Percentiles rank a stretch among this genome's conserved stretches.
Conservation (phyloP, 2,797 vertebrate species). For the Siniperca undulata region DNA sequence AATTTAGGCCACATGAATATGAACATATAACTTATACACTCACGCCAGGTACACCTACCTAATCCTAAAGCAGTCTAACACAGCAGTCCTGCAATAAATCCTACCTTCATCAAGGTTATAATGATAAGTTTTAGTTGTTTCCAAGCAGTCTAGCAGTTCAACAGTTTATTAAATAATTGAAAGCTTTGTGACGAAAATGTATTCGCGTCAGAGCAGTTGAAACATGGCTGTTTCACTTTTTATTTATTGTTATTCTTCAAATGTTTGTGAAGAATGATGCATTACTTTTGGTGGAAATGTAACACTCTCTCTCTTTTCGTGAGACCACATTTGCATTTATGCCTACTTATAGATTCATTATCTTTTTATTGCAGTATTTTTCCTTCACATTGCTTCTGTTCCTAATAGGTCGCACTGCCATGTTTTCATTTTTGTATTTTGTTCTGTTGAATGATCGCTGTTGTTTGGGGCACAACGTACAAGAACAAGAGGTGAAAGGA, state of each 20-base stretch:
- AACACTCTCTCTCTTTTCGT: not conserved
- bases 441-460: conserved; percentile 38
- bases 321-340: conserved; percentile 18
- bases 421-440: conserved; percentile 33
- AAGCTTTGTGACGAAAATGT: not conserved
- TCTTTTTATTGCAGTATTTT: conserved; percentile 11
- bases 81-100: too few species aligned
- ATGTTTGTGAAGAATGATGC: not conserved
- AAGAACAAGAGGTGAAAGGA: conserved; percentile 41
- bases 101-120: too few species aligned
- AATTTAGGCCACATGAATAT: too few species aligned
- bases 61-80: too few species aligned
- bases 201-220: not conserved
- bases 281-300: not conserved
- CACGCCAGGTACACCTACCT: not conserved
- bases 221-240: not conserved
- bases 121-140: not conserved
- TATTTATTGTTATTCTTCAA: not conserved
- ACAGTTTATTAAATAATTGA: not conserved
- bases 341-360: not conserved
- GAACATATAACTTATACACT: not conserved
- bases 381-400: not conserved
- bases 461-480: conserved; percentile 30
- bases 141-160: not conserved
- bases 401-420: not conserved